Evolutionary conservation across 2,888 invertebrate species (phyloP).

Genomic region (Hypselothyrea guttata): DNA sequence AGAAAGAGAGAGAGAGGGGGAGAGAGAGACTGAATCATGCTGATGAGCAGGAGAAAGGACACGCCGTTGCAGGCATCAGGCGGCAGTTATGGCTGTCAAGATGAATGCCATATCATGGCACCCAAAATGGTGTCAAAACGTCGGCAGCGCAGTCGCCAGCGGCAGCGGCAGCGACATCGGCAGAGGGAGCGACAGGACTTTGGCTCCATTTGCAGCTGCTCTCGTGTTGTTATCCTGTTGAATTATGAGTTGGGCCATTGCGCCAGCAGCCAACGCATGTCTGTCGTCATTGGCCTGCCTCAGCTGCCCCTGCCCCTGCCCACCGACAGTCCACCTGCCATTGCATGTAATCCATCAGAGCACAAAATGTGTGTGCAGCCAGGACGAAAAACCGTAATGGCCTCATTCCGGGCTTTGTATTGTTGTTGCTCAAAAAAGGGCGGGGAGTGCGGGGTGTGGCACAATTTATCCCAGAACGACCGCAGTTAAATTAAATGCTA

Average conservation of each 20-base stretch:
- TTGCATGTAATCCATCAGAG: slow-evolving; percentile 55
- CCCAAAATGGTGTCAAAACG: slow-evolving; percentile 76
- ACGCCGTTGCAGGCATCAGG: slow-evolving; percentile 43
- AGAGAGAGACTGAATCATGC: slow-evolving; percentile 44
- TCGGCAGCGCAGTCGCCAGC: slow-evolving; percentile 21
- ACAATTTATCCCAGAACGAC: slow-evolving; percentile 62
- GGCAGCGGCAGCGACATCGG: slow-evolving; percentile 7
- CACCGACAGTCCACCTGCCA: slow-evolving; percentile 6
- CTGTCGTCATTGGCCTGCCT: slow-evolving; percentile 28
- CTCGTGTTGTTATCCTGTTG: slow-evolving; percentile 63
- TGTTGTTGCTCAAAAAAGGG: slow-evolving; percentile 6
- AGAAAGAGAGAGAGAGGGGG: not conserved
- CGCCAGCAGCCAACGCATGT: slow-evolving; percentile 37
- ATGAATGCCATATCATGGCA: slow-evolving; percentile 80
- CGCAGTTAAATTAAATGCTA: slow-evolving; percentile 78
- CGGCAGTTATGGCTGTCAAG: slow-evolving; percentile 78
- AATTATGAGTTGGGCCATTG: slow-evolving; percentile 67
- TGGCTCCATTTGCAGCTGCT: not conserved
- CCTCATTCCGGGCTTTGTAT: slow-evolving; percentile 9
- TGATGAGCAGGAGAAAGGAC: slow-evolving; percentile 7
- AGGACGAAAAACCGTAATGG: slow-evolving; percentile 11
- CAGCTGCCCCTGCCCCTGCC: not conserved
- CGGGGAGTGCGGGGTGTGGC: slow-evolving; percentile 25
- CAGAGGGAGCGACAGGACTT: not conserved
- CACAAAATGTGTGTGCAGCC: slow-evolving; percentile 28